Conservation (phyloP, 1,140 invertebrate species). For the Oppia nitens region DNA sequence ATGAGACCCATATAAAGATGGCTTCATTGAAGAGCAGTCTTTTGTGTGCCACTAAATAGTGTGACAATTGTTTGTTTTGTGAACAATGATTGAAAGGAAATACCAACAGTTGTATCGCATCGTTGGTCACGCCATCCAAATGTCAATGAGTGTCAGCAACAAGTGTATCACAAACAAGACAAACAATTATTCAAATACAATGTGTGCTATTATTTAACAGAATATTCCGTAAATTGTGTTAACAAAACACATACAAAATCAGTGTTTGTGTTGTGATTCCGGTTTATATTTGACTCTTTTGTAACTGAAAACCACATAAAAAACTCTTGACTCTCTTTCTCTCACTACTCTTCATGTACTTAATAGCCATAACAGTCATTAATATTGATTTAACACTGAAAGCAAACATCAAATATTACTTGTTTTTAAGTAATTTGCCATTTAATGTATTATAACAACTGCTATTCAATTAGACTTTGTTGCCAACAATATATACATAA, state of each 20-base stretch:
- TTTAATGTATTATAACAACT: background rate
- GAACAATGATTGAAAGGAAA: too few relatives aligned
- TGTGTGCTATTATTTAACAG: too few relatives aligned
- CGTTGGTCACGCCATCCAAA: background rate
- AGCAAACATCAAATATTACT: background rate
- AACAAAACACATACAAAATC: background rate
- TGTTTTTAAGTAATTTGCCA: background rate
- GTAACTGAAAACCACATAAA: background rate
- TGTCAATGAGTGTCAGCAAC: background rate
- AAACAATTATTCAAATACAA: too few relatives aligned
- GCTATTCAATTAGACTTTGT: too few relatives aligned
- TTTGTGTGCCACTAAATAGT: background rate
- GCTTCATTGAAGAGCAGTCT: background rate
- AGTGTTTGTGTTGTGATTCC: background rate
- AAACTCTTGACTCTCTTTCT: background rate
- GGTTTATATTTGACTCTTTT: background rate
- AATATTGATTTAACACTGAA: background rate
- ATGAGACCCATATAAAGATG: background rate
- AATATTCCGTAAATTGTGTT: background rate
- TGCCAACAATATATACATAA: too few relatives aligned
- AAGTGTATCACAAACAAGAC: background rate
- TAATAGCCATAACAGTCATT: too few relatives aligned
- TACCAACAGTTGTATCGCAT: too few relatives aligned
- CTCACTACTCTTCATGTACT: background rate
- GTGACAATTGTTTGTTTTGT: background rate